Base-by-base conservation (phyloP, 2,113 vertebrate genomes). In the Nothobranchius kuhntae region DNA sequence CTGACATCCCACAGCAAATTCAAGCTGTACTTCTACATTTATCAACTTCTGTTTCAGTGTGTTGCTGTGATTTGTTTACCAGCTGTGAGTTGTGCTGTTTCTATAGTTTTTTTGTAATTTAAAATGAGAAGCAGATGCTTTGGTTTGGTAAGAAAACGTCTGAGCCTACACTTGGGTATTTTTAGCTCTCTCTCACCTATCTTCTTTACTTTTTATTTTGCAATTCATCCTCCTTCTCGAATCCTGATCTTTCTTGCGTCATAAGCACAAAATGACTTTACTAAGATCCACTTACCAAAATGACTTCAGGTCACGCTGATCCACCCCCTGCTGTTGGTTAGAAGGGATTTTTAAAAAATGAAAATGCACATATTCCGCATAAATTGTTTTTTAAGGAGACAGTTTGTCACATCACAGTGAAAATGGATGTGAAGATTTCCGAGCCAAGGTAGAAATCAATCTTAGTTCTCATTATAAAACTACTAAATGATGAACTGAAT, bases 221-320 rank as follows among this genome's bases (percentile, higher is more conserved):
- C 24, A 65, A 48, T 57, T 21, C 59, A 58, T 65, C 45, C 26
- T 36, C 40, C 35, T 53, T 40, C 26, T 42, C 30, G 50, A 54
- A 30, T 48, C 40, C 2, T 11, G 51, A 11, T 55, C 24, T 50
- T 58, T 38, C 17, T 72, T 26, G 30, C 30, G 53, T 57, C 38
- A 36, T 38, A 75, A 54, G 36, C 6, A 44, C 26, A 48, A 38
- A 66, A 64, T 35, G 6, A 6, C 46, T 50, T n/a, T 17, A 35
- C 53, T 51, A 62, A 74, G 51, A 58, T 53, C 50, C 13, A 48
- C 44, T 53, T 61, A 64, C 47, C 51, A 58, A 75, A 73, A 73
- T 56, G 53, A 17, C 55, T 71, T 47, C 17, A 51, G 61, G n/a
- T 73, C 58, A 62, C 3, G 0, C 17, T 64, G 51, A 75, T 76